Conservation (phyloP, 35 echinoderm and acorn worm genomes). For the Lytechinus pictus region DNA sequence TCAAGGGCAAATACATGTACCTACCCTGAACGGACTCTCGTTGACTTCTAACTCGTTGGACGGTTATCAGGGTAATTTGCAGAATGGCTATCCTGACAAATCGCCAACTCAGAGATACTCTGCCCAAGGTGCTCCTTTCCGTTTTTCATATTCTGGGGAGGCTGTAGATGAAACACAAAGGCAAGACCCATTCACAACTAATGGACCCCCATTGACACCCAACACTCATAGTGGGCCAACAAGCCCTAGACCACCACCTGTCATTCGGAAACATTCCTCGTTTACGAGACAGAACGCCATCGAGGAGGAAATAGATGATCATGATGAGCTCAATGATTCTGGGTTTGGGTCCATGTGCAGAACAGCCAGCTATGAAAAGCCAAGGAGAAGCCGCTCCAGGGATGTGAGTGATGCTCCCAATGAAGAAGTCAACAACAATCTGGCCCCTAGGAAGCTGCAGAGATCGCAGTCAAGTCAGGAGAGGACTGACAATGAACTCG, state of each 20-base stretch:
- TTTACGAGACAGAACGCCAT: constrained; percentile 9
- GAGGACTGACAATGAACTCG: not conserved
- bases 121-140: too few relatives aligned
- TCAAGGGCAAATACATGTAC: not conserved
- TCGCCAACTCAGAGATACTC: too few relatives aligned
- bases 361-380: not conserved
- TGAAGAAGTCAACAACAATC: not conserved
- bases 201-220: too few relatives aligned
- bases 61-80: not conserved
- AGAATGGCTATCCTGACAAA: not conserved
- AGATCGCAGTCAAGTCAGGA: not conserved
- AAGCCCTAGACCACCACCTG: not conserved
- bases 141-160: too few relatives aligned
- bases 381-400: not conserved
- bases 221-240: not conserved
- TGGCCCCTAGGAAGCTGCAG: not conserved
- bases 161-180: too few relatives aligned
- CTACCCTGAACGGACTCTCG: not conserved
- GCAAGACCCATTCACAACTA: too few relatives aligned
- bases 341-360: not conserved
- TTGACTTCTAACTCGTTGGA: not conserved
- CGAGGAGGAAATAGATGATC: not conserved
- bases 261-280: not conserved
- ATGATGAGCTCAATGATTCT: not conserved
- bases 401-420: not conserved